These are phyloP conservation scores for Caenorhabditis wallacei DNA, from an alignment of 2,888 invertebrate genomes.

Conservation along the genomic window DNA sequence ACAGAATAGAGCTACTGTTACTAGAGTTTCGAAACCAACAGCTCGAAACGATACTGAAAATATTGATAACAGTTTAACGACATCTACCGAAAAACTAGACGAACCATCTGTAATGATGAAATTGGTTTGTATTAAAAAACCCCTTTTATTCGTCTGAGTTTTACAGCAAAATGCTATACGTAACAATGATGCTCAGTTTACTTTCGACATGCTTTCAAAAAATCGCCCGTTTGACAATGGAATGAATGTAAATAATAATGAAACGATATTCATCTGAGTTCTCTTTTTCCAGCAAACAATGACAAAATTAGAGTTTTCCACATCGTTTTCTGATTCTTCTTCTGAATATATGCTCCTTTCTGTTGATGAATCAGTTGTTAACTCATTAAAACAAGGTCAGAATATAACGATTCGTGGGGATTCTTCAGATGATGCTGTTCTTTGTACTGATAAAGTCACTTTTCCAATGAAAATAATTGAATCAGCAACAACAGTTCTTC, in stretches of 20 bases:
- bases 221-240: slow-evolving; percentile 61
- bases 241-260: slow-evolving; percentile 48
- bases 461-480: slow-evolving; percentile 63
- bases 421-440: slow-evolving; percentile 46
- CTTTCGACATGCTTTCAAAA: slow-evolving; percentile 45
- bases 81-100: slow-evolving; percentile 6
- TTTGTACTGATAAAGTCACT: slow-evolving; percentile 50
- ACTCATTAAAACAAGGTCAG: slow-evolving; percentile 37
- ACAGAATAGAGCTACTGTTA: slow-evolving; percentile 8
- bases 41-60: neutral
- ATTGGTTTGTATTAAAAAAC: slow-evolving; percentile 23
- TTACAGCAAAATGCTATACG: slow-evolving; percentile 48
- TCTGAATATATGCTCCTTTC: slow-evolving; percentile 59
- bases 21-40: neutral
- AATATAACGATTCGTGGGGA: slow-evolving; percentile 58
- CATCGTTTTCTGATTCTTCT: slow-evolving; percentile 8
- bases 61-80: neutral
- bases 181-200: slow-evolving; percentile 34
- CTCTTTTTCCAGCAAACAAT: slow-evolving; percentile 50
- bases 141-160: neutral
- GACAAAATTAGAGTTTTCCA: slow-evolving; percentile 57
- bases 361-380: slow-evolving; percentile 52
- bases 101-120: slow-evolving; percentile 45
- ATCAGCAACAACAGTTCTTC: slow-evolving; percentile 52
- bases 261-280: neutral